Evolutionary conservation across 2,888 invertebrate species (phyloP), one percentile per base, ranked within the genome.

Genomic region (Drosophila neonasuta): DNA sequence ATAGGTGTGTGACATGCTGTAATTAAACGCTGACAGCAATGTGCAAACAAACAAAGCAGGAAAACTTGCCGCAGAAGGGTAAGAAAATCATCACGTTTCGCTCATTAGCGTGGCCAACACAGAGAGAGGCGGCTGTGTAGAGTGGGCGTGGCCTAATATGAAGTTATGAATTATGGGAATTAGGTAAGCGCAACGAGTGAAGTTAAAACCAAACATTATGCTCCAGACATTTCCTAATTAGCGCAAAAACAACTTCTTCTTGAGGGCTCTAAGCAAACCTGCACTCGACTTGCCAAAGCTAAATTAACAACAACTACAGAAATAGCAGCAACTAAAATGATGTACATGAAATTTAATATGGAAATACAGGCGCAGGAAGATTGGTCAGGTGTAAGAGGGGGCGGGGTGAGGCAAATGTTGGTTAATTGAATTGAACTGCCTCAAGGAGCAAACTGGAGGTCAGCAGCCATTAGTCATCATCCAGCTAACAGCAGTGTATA

Each of bases 371-470:
- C n/a, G 13, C 29, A 11, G 13, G 36, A 45, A 29, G 10, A 5
- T 20, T 20, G 17, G 6, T 2, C 17, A 5, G 30, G 17, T n/a
- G 41, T 10, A 2, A 8, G 24, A 6, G 5, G 24, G 24, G 24
- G 2, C 24, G 8, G 9, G 30, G 15, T 11, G 20, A 3, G 24
- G 17, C 34, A 44, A 67, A 63, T 55, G 62, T 64, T 59, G 61
- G 65, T 65, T 77, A 71, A 80, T 84, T 84, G 87, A 75, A 84
- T 79, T 75, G 85, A 85, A 74, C 78, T 70, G 62, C 65, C 73
- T 50, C 45, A 41, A 60, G 77, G 46, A 54, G 54, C 60, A 46
- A 73, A 74, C 39, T 67, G 54, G 41, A 63, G 74, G 77, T 68
- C 59, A 74, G 78, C 59, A 46, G 74, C 62, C 62, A 75, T 75